Conservation (phyloP, 92 coral and sea anemone genomes). For the Phenganax subtilis region DNA sequence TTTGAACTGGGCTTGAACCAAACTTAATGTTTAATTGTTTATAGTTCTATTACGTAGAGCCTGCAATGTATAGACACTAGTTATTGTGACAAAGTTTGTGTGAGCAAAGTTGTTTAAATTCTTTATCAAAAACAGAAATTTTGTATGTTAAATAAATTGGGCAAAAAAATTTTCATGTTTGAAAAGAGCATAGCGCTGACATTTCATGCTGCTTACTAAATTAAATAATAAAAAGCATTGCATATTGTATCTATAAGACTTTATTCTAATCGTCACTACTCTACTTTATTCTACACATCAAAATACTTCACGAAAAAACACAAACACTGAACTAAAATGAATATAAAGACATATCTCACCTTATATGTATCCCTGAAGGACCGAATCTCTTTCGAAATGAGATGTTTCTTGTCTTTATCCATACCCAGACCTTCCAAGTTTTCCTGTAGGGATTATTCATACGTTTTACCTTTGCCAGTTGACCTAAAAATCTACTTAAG, state of each 20-base stretch:
- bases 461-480: too few relatives aligned
- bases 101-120: too few relatives aligned
- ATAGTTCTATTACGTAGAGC: conserved; percentile 11
- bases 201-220: too few relatives aligned
- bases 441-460: conserved; percentile 49
- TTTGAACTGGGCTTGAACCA: neutral
- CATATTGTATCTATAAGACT: neutral
- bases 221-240: neutral
- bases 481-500: too few relatives aligned
- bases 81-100: too few relatives aligned
- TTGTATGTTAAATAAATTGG: too few relatives aligned
- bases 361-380: conserved; percentile 84
- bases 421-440: conserved; percentile 92
- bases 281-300: too few relatives aligned
- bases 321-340: neutral
- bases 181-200: too few relatives aligned
- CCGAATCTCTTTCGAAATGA: conserved; percentile 88
- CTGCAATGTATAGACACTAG: too few relatives aligned
- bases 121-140: too few relatives aligned
- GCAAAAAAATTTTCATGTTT: too few relatives aligned
- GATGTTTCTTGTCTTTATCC: conserved; percentile 85
- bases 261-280: neutral
- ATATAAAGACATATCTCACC: conserved; percentile 49
- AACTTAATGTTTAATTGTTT: too few relatives aligned
- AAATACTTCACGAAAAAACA: neutral